A percentile compares a stretch with the other conserved stretches of the same genome.
Conservation (phyloP, 2,888 invertebrate genomes). For the Hyposoter dolosus region DNA sequence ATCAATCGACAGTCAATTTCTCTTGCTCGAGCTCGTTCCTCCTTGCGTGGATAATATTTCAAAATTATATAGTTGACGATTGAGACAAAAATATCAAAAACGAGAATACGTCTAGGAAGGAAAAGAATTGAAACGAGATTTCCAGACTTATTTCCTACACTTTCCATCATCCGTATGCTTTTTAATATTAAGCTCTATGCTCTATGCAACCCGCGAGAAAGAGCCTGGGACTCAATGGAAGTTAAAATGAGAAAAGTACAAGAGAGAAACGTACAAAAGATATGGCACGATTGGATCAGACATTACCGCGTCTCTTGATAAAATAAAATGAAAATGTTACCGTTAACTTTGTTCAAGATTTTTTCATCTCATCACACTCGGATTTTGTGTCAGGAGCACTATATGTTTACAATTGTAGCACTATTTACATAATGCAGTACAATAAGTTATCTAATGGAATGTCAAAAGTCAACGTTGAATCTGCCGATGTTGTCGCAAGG, state of each 20-base stretch:
- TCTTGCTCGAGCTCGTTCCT: too few relatives aligned
- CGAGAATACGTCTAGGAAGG: neutral
- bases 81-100: neutral
- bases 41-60: neutral
- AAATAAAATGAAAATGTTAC: neutral
- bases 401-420: neutral
- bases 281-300: neutral
- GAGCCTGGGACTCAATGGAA: neutral
- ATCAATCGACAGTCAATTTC: neutral
- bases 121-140: neutral
- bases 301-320: too few relatives aligned
- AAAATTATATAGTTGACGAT: neutral
- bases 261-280: neutral
- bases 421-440: slow-evolving; percentile 11
- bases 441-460: slow-evolving; percentile 22
- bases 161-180: neutral
- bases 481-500: neutral
- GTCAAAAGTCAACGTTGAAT: slow-evolving; percentile 23
- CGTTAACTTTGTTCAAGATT: slow-evolving; percentile 12
- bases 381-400: neutral
- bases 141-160: too few relatives aligned
- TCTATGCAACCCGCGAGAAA: neutral
- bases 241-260: slow-evolving; percentile 20
- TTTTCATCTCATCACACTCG: neutral
- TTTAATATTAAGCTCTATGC: neutral